Evolutionary conservation across 2,888 invertebrate genomes (phyloP).

Genomic region (Dasypogon diadema): DNA sequence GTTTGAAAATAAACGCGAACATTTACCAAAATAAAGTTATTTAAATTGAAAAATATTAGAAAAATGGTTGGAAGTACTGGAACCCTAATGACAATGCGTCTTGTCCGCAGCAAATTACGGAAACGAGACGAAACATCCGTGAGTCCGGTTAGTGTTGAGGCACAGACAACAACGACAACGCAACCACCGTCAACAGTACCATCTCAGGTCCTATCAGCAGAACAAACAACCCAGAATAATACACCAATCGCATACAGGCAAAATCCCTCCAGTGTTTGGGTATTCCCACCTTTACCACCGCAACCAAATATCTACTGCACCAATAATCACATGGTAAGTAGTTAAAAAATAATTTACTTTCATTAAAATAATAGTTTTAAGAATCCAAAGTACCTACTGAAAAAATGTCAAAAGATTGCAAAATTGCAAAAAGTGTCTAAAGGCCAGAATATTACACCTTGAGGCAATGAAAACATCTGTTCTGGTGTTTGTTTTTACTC

Average conservation of each 20-base stretch:
- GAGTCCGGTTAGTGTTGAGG: slow-evolving; percentile 75
- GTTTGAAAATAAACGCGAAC: slow-evolving; percentile 49
- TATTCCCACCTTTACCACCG: slow-evolving; percentile 84
- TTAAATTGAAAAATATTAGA: slow-evolving; percentile 51
- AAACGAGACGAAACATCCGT: slow-evolving; percentile 85
- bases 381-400: background rate
- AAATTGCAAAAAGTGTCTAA: background rate
- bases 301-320: slow-evolving; percentile 75
- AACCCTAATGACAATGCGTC: slow-evolving; percentile 88
- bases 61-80: slow-evolving; percentile 87
- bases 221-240: slow-evolving; percentile 55
- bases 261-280: slow-evolving; percentile 78
- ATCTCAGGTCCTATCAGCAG: slow-evolving; percentile 57
- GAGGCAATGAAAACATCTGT: background rate
- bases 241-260: slow-evolving; percentile 75
- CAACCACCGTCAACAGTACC: slow-evolving; percentile 62
- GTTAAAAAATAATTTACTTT: background rate
- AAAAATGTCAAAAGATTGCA: background rate
- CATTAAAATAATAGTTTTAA: background rate
- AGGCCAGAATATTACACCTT: background rate
- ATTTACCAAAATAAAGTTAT: slow-evolving; percentile 52
- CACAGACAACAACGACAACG: slow-evolving; percentile 72
- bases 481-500: background rate
- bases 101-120: slow-evolving; percentile 91
- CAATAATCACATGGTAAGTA: slow-evolving; percentile 84